phyloP scores from a whole-genome alignment of 1,140 invertebrate genomes.

The Solenopsis fugax region DNA sequence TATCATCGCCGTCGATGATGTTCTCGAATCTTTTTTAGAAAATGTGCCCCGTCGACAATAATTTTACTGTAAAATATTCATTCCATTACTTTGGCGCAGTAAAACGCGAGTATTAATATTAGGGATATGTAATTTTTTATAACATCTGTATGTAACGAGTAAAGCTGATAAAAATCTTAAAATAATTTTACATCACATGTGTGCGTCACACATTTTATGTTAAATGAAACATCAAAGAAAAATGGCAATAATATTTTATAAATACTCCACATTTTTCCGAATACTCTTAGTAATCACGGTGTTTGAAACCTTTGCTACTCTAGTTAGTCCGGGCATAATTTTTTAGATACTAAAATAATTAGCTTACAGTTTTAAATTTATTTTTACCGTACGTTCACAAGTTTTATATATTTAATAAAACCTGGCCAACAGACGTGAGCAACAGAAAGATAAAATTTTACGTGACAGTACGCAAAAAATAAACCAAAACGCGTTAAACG shows the following conservation, averaged over 20 bases:
- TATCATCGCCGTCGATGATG: background rate
- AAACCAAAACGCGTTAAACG: constrained; percentile 20
- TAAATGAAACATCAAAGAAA: background rate
- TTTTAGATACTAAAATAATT: background rate
- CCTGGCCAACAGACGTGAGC: too few relatives aligned
- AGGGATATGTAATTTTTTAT: background rate
- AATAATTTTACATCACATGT: background rate
- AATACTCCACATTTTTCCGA: background rate
- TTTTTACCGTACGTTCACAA: background rate
- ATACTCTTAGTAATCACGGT: background rate
- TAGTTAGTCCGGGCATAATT: background rate
- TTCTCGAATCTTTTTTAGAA: background rate
- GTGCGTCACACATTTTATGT: background rate
- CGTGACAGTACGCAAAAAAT: background rate
- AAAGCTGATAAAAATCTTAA: background rate
- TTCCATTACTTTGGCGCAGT: background rate
- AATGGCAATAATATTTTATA: background rate
- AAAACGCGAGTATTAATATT: background rate
- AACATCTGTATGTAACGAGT: background rate
- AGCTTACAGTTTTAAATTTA: background rate
- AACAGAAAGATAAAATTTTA: background rate
- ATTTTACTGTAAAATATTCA: constrained; percentile 4
- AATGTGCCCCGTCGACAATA: background rate
- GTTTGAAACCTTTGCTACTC: background rate
- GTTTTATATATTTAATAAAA: background rate